Percentiles rank a stretch among this genome's conserved stretches.
These are phyloP conservation scores for Plecotus auritus DNA, from an alignment of 2,113 vertebrate species.

Conservation along the genomic window DNA sequence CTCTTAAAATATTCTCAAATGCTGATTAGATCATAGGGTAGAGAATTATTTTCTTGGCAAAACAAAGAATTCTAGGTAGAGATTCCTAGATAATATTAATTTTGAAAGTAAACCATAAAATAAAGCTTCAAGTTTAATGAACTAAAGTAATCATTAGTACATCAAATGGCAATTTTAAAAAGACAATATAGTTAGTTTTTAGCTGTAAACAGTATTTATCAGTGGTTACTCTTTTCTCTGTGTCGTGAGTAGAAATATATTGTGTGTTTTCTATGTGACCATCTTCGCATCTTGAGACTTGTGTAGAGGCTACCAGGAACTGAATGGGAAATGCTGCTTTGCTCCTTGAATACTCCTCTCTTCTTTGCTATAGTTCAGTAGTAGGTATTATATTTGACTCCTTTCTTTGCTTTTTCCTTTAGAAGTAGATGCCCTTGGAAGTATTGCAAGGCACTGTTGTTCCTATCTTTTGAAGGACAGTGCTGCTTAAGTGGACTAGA, in stretches of 20 bases:
- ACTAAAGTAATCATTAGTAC: neutral
- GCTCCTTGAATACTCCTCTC: neutral
- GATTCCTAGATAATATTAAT: neutral
- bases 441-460: neutral
- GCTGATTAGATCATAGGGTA: neutral
- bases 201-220: neutral
- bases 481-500: neutral
- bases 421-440: neutral
- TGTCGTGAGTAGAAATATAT: neutral
- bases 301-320: neutral
- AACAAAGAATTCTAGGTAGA: conserved; percentile 14
- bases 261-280: neutral
- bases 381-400: neutral
- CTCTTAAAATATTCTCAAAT: neutral
- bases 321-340: neutral
- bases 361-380: neutral
- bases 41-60: conserved; percentile 36
- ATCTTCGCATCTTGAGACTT: neutral
- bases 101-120: conserved; percentile 33
- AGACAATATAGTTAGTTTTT: neutral
- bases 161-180: neutral
- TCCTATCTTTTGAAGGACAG: neutral
- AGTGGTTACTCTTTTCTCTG: neutral
- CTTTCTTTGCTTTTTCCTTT: neutral
- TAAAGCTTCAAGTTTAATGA: neutral